phyloP scores from a whole-genome alignment of 2,797 vertebrate species.

The Astyanax mexicanus region DNA sequence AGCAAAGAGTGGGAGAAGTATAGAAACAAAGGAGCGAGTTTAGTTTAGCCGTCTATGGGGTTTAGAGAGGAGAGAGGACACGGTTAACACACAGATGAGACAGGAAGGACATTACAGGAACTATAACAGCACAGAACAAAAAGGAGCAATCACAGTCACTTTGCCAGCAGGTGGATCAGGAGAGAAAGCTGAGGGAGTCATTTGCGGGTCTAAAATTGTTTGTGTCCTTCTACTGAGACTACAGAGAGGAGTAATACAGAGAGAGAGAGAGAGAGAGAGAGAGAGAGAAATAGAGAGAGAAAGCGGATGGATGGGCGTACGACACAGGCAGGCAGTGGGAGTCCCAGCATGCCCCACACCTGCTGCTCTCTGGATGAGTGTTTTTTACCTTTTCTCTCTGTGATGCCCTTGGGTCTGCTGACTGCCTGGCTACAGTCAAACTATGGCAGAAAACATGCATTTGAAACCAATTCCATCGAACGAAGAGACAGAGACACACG shows the following conservation, averaged over 20 bases:
- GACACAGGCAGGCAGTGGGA: slow-evolving; percentile 2
- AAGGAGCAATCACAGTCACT: slow-evolving; percentile 31
- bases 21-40: slow-evolving; percentile 8
- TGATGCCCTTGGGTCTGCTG: slow-evolving; percentile 76
- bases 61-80: slow-evolving; percentile 21
- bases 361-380: slow-evolving; percentile 16
- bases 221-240: slow-evolving; percentile 43
- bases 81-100: slow-evolving; percentile 27
- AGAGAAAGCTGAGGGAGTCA: slow-evolving; percentile 30
- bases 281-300: neutral
- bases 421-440: slow-evolving; percentile 83
- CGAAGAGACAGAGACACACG: slow-evolving; percentile 29
- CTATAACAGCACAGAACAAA: slow-evolving; percentile 23
- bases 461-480: slow-evolving; percentile 36
- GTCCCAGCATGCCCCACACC: slow-evolving; percentile 1
- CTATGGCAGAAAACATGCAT: slow-evolving; percentile 80
- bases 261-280: neutral
- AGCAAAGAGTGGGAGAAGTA: slow-evolving; percentile 4
- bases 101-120: slow-evolving; percentile 7
- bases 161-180: neutral
- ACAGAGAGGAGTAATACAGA: slow-evolving; percentile 26
- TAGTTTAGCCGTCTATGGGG: slow-evolving; percentile 7
- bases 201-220: slow-evolving; percentile 37
- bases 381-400: slow-evolving; percentile 79
- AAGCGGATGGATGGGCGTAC: neutral